Base-by-base conservation (phyloP, 2,797 vertebrate species). In the Peromyscus nudipes region DNA sequence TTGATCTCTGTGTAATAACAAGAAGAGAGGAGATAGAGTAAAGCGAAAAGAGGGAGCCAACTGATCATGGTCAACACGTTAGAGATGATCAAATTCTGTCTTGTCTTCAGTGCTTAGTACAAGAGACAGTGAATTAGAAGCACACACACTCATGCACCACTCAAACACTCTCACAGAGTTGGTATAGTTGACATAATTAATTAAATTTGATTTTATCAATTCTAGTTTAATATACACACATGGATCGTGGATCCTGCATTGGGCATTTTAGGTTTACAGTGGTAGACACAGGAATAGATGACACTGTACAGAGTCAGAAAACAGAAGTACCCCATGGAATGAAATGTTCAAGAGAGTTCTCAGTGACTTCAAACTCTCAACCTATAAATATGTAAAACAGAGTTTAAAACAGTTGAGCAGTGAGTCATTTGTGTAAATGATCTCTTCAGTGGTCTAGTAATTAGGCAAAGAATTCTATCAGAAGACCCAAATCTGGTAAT, bases 401-500 rank as follows among this genome's bases (percentile, higher is more conserved):
- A 67, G 13, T 31, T 11, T 64, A 29, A 34, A 14, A 43, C 23
- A 75, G 12, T 14, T 27, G 73, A 75, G 23, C 21, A 75, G 21
- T 37, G 19, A 75, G 37, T 75, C 23, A 75, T 75, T 43, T 75
- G 46, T 79, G 29, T 79, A 52, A 34, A 52, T 43, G 52, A 97
- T 97, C 76, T 96, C 94, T 82, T 92, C 77, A 92, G 87, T 86
- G 92, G 46, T 1, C 25, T 92, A 94, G 81, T 96, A 98, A 95
- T 0, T 97, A 97, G 29, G 13, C 87, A 98, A 97, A 84, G 77
- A 92, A 96, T 96, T 93, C 71, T 97, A 97, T 82, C 71, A 92
- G 86, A 97, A 96, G 19, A 97, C 65, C 97, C 97, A 98, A 98
- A 97, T 97, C 94, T 98, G 90, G 93, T 98, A 96, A 96, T 97